Percentiles rank a stretch among this genome's conserved stretches.
Evolutionary conservation across 2,113 vertebrate genomes (phyloP).

Genomic region (human (Homo sapiens)): GRCh38 chr1:101777001-101777500

Average conservation of each 20-base stretch:
- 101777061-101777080: too few species aligned
- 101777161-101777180: neutral
- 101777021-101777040: neutral
- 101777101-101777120: neutral
- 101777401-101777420: neutral
- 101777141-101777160: accelerated
- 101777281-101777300: neutral
- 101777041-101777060: neutral
- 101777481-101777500: neutral
- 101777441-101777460: neutral
- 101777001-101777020: neutral
- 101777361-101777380: neutral
- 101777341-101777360: neutral
- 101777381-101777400: neutral
- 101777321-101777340: neutral
- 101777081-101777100: neutral
- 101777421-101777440: neutral
- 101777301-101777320: neutral
- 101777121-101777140: neutral
- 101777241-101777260: neutral
- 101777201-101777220: too few species aligned
- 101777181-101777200: neutral
- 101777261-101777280: neutral
- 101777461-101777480: neutral
- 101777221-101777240: neutral